phyloP scores from a whole-genome alignment of 2,113 vertebrate genomes.

The Orcinus orca region DNA sequence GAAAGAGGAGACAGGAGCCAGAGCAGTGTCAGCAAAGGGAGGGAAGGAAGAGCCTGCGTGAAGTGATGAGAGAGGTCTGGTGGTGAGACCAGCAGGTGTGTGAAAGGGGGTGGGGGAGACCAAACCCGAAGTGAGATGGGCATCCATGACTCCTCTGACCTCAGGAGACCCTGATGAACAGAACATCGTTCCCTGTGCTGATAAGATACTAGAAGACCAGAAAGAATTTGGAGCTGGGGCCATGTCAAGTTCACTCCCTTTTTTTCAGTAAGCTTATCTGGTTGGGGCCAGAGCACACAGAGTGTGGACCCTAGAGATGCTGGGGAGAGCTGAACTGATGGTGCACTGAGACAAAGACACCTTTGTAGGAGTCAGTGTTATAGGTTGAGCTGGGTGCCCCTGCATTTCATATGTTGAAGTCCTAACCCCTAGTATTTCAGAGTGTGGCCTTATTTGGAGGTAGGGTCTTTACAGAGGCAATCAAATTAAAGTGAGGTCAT shows the following conservation, averaged over 20 bases:
- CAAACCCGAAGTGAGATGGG: neutral
- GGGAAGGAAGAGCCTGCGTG: accelerated
- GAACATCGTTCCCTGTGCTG: neutral
- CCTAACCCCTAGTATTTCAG: neutral
- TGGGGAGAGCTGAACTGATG: neutral
- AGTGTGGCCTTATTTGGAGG: neutral
- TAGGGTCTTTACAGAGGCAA: neutral
- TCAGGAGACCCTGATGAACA: neutral
- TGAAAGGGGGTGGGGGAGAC: neutral
- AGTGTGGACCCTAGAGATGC: neutral
- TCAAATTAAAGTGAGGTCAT: neutral
- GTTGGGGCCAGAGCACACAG: neutral
- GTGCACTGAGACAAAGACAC: neutral
- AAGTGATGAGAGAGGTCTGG: neutral
- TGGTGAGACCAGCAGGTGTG: neutral
- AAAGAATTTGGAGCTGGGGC: neutral
- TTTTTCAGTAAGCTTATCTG: neutral
- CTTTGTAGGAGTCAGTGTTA: neutral
- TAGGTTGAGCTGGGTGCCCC: neutral
- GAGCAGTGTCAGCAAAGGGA: neutral
- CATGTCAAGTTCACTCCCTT: neutral
- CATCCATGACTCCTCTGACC: neutral
- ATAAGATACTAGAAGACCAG: neutral
- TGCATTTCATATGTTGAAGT: neutral
- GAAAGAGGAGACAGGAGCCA: neutral